Conservation (phyloP, 2,797 vertebrate genomes). For the Aulostomus chinensis region DNA sequence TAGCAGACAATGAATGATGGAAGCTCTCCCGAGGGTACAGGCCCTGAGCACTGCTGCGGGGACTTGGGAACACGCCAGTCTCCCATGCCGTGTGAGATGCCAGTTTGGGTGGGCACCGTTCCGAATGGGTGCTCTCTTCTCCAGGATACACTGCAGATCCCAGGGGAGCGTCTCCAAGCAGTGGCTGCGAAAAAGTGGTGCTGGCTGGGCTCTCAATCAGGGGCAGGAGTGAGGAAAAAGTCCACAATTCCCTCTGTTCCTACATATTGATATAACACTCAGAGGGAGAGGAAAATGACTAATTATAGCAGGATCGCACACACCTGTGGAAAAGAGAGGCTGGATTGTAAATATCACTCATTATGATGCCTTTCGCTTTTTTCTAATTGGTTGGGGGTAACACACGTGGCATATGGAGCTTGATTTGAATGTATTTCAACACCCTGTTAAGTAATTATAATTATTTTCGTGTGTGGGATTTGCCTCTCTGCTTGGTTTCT, state of each 20-base stretch:
- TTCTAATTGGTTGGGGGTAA: slow-evolving; percentile 48
- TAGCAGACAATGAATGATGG: slow-evolving; percentile 75
- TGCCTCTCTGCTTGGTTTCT: slow-evolving; percentile 45
- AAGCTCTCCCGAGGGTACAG: slow-evolving; percentile 65
- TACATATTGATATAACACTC: slow-evolving; percentile 32
- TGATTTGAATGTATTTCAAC: slow-evolving; percentile 45
- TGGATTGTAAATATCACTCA: slow-evolving; percentile 30
- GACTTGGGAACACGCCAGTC: slow-evolving; percentile 73
- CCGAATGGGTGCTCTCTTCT: slow-evolving; percentile 73
- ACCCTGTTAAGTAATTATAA: slow-evolving; percentile 36
- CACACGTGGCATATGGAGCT: slow-evolving; percentile 39
- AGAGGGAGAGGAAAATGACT: slow-evolving; percentile 32
- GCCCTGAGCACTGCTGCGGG: slow-evolving; percentile 66
- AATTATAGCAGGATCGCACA: slow-evolving; percentile 28
- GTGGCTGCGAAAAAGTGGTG: slow-evolving; percentile 53
- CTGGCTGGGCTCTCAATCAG: slow-evolving; percentile 73
- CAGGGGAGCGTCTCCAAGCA: slow-evolving; percentile 64
- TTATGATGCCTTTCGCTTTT: slow-evolving; percentile 43
- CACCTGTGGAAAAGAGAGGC: slow-evolving; percentile 39
- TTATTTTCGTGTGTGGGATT: slow-evolving; percentile 30
- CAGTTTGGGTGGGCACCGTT: slow-evolving; percentile 77
- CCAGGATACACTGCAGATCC: slow-evolving; percentile 59
- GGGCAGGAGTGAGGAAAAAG: slow-evolving; percentile 38
- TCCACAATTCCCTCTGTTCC: slow-evolving; percentile 44
- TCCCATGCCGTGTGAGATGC: slow-evolving; percentile 76